Base-by-base conservation (phyloP, 2,888 invertebrate species). In the Conus canariensis region DNA sequence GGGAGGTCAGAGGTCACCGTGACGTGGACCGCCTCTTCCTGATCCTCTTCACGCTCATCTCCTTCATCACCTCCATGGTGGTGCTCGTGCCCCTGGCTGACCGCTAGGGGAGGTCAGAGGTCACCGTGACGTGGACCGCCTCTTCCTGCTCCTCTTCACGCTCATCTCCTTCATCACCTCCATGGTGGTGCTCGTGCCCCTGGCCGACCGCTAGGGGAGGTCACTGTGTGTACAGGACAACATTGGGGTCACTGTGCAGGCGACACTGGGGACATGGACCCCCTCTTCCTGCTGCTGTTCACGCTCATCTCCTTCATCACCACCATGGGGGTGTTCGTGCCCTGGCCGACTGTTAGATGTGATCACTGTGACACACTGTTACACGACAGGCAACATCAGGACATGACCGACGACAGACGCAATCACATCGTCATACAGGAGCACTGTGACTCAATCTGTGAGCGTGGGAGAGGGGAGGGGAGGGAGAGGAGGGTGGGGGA, bases 291-390 rank as follows among this genome's bases (percentile, higher is more conserved):
- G n/a, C 93, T 93, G 87, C 91, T 94, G 60, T 94, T 94, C 91
- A 92, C 93, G 12, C 90, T 94, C 12, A 93, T 94, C 10, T 94
- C 94, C 85, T 70, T 94, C 6, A 90, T 94, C 58, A 94, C 94
- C 30, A 94, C 94, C 10, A 90, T 94, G 22, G 98, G 98, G 58
- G 98, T 98, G 93, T 98, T 98, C 25, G 88, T 94, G 16, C 93
- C 93, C 45, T 87, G 25, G 70, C 87, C 22, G 19, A 87, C 9
- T 8, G 22, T 3, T 8, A 67, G 3, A 58, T 3, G 8, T 1
- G 58, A 16, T 94, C 64, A 94, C 45, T 45, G 45, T 45, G 45
- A 45, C 45, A 45, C 45, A 45, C 45, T 45, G 45, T 45, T 2
- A 45, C 45, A 45, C 45, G 2, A 45, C 45, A 45, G 45, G 45